Base-by-base conservation (phyloP, 2,888 invertebrate species). In the Macropis europaea region DNA sequence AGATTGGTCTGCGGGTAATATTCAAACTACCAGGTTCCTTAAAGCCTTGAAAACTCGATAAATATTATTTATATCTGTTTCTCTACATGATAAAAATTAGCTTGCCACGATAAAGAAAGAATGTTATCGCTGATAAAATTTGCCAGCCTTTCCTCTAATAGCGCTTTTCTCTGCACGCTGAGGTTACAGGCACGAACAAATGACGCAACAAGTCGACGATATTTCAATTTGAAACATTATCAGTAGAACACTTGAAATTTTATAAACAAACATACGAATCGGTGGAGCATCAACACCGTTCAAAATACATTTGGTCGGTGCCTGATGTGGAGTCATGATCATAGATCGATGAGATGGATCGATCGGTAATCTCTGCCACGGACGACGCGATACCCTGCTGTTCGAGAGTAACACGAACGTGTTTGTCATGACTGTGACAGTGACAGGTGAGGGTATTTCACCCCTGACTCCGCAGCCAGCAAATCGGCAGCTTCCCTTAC, bases 371-470 rank as follows among this genome's bases (percentile, higher is more conserved):
- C 80, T 78, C 75, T 74, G 52, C 45, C 62, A 47, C 59, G 56
- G 62, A n/a, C 68, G 59, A 61, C 67, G 45, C 57, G n/a, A 60
- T 64, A 62, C 42, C 56, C 77, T 61, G 69, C 60, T 47, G 42
- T 45, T 57, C 52, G 47, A 24, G 50, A 53, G 56, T 48, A 63
- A 59, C 50, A 61, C 54, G 63, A 42, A 52, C 17, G 45, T 69
- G 63, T 74, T 77, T 66, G 76, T 60, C 62, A 45, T 50, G 63
- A 74, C 24, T 66, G 76, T 63, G 77, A 79, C 73, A 71, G 71
- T 72, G 82, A 83, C 84, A 83, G 83, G 83, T 83, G 82, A 84
- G 82, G 71, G 74, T 73, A 73, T 64, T 53, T 57, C 24, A 57
- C 42, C 67, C 56, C 64, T 47, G 50, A 38, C 50, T 53, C 62